Evolutionary conservation across 2,113 vertebrate species (phyloP), one percentile per base, ranked within the genome.

Genomic region (Antennarius striatus): DNA sequence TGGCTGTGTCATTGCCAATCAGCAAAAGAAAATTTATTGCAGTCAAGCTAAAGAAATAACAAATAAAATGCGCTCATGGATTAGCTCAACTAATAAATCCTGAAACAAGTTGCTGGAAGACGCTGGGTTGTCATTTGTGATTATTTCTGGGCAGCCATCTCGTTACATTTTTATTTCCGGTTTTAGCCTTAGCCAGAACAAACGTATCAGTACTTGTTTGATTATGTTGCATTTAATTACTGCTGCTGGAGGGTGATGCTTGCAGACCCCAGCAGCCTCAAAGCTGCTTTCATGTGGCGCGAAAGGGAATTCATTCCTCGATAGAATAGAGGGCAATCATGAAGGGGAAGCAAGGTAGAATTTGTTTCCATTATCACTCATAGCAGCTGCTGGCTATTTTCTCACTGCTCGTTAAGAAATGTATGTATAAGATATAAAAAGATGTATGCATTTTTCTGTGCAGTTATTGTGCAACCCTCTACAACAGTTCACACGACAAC

Each of bases 71-170:
- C 29, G 28, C 4, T 68, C 62, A 71, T 69, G 62, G 50, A 72
- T 75, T 56, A 75, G 30, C 58, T 81, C 69, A 72, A 63, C 55
- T 47, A 60, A 16, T 77, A 62, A 74, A 81, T 79, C 57, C 52
- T 66, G 53, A 72, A 1, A 61, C 28, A 64, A 69, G 49, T 52
- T 68, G 59, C 10, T 46, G 47, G 32, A 32, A 61, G 17, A 60
- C 22, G 14, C 42, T 48, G 32, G 52, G 39, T 30, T 64, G 61
- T 64, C 64, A 64, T 36, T 30, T 62, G 57, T 64, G 68, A 64
- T 36, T 22, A 29, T 71, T 43, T 62, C 30, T 40, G 7, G 32
- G 14, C 32, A 36, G 65, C 56, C 57, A 46, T 51, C 42, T 49
- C 50, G 48, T 36, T 36, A 36, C 42, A 13, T 70, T 66, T 48